phyloP scores from a whole-genome alignment of 1,140 invertebrate species.

The Hydropsyche tenuis region DNA sequence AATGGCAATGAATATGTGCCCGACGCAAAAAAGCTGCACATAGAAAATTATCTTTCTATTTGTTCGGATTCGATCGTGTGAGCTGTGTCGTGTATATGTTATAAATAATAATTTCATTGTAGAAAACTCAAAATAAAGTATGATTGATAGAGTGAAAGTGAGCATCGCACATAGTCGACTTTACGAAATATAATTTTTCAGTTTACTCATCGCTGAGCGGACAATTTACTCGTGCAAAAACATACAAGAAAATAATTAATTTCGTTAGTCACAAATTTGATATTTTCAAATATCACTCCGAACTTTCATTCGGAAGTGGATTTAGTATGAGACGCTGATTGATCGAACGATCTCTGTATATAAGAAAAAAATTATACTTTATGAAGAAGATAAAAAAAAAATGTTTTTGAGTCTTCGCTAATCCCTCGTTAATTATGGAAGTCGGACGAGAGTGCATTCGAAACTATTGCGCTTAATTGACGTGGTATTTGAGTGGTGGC shows the following conservation, averaged over 20 bases:
- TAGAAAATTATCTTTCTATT: too few species aligned
- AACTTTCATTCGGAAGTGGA: slow-evolving; percentile 11
- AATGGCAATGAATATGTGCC: too few species aligned
- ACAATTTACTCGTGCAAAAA: neutral
- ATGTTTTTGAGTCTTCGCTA: neutral
- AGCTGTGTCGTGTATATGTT: too few species aligned
- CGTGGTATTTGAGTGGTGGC: slow-evolving; percentile 19
- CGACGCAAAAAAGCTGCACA: too few species aligned
- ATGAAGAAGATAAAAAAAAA: neutral
- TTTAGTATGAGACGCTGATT: neutral
- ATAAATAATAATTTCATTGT: too few species aligned
- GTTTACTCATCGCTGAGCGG: neutral
- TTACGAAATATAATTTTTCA: neutral
- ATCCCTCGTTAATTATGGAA: slow-evolving; percentile 23
- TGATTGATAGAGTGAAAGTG: slow-evolving; percentile 14
- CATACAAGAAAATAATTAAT: slow-evolving; percentile 8
- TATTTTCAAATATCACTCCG: neutral
- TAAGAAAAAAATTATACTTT: neutral
- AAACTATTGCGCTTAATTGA: slow-evolving; percentile 19
- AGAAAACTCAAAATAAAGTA: neutral
- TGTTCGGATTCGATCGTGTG: too few species aligned
- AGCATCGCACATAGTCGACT: neutral
- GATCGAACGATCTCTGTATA: slow-evolving; percentile 4
- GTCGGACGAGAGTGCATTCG: slow-evolving; percentile 15
- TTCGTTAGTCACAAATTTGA: neutral